Base-by-base conservation (phyloP, 64 coral and sea anemone genomes). In the Hydrozoanthus tunicans region DNA sequence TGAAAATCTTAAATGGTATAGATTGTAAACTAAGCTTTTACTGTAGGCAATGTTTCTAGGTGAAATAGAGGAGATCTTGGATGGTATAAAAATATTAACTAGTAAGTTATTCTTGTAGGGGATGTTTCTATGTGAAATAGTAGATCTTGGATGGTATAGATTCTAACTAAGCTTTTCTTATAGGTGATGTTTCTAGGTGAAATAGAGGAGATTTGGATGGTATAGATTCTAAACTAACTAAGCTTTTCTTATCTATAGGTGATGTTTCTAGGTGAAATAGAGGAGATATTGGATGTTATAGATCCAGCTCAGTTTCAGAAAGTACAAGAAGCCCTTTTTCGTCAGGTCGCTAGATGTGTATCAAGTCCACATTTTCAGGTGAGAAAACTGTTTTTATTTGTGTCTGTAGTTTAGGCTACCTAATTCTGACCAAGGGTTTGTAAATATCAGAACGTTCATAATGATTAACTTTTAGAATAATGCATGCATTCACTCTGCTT, bases 331-430 rank as follows among this genome's bases (percentile, higher is more conserved):
- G 81, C 91, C 52, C 79, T 98, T 58, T 98, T 98, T 79, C 93
- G 93, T 56, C 94, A 95, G 64, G 95, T 98, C 62, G 70, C 96
- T 52, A 95, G 86, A 92, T 98, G 96, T 91, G 96, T 98, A 1
- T 98, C 96, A 62, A 98, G 96, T 84, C 96, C 96, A 51, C 96
- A 98, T 66, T 98, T 98, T 85, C 96, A 98, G 96, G 96, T 95
- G 7, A 70, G 81, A 91, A 15, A 43, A 43, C 32, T 43, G 32
- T 43, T 43, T 43, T 43, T 43, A 2, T 43, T 43, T 43, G 32
- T 43, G 32, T 43, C 2, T 0, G 32, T 43, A 43, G 32, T 43
- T 43, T 43, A 43, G 32, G 32, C 32, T 43, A 43, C 32, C 32
- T 43, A 43, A 43, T 43, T 43, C 32, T 43, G 32, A 43, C 32